phyloP scores from a whole-genome alignment of 2,113 vertebrate species.

The Puma concolor region DNA sequence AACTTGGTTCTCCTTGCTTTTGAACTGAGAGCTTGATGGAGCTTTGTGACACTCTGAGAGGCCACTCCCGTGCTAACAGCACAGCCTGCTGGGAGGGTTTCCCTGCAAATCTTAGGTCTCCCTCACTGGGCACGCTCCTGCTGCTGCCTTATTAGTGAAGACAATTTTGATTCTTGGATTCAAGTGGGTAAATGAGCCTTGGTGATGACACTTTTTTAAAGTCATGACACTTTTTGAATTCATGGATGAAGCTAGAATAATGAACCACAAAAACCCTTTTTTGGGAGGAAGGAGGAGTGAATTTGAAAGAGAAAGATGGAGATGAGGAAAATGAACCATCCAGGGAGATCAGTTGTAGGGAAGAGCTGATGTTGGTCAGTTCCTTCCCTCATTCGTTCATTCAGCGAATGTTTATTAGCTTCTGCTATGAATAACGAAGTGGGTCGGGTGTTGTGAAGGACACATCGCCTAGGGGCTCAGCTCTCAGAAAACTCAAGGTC shows the following conservation, averaged over 20 bases:
- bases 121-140: fast-evolving
- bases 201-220: neutral
- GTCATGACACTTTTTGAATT: neutral
- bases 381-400: neutral
- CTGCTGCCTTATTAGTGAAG: neutral
- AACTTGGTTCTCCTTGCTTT: neutral
- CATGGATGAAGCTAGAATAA: neutral
- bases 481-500: neutral
- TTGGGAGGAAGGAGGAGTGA: neutral
- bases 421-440: fast-evolving
- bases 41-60: neutral
- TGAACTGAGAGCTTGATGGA: neutral
- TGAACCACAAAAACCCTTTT: neutral
- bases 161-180: neutral
- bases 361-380: neutral
- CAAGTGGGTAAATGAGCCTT: neutral
- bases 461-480: neutral
- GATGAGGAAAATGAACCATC: neutral
- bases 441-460: neutral
- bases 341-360: neutral
- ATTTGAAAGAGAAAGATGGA: neutral
- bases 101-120: fast-evolving
- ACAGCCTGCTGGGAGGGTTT: fast-evolving
- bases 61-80: fast-evolving
- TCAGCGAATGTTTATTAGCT: neutral